Evolutionary conservation across 2,797 vertebrate species (phyloP).

Genomic region (Vireo griseus): DNA sequence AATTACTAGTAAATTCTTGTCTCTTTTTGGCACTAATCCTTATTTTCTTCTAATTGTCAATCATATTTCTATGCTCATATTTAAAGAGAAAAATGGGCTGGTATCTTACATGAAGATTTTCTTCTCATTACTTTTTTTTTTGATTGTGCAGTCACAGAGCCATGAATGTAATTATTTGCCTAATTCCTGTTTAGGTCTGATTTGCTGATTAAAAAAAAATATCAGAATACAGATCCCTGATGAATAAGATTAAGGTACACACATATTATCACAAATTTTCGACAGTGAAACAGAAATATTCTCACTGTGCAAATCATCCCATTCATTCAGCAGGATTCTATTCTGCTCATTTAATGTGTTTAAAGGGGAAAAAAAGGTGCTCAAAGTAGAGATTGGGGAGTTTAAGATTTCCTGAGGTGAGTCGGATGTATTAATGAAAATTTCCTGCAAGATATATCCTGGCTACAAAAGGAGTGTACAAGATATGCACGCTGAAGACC

Average conservation of each 20-base stretch:
- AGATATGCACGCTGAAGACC: not conserved
- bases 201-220: not conserved
- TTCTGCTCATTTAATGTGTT: not conserved
- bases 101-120: not conserved
- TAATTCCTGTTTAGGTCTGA: not conserved
- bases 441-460: not conserved
- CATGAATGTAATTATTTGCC: not conserved
- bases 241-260: not conserved
- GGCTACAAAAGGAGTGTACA: accelerated
- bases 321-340: not conserved
- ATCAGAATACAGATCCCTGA: not conserved
- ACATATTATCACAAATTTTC: not conserved
- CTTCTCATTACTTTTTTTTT: not conserved
- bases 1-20: not conserved
- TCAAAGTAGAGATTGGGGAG: not conserved
- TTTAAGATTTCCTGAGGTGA: not conserved
- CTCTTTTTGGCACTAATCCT: not conserved
- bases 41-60: not conserved
- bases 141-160: not conserved
- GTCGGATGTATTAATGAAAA: not conserved
- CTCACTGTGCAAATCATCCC: not conserved
- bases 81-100: not conserved
- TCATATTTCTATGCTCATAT: not conserved
- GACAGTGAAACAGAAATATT: not conserved
- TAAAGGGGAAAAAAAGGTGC: not conserved